Conservation (phyloP, 2,888 invertebrate genomes). For the Lasioglossum vierecki region DNA sequence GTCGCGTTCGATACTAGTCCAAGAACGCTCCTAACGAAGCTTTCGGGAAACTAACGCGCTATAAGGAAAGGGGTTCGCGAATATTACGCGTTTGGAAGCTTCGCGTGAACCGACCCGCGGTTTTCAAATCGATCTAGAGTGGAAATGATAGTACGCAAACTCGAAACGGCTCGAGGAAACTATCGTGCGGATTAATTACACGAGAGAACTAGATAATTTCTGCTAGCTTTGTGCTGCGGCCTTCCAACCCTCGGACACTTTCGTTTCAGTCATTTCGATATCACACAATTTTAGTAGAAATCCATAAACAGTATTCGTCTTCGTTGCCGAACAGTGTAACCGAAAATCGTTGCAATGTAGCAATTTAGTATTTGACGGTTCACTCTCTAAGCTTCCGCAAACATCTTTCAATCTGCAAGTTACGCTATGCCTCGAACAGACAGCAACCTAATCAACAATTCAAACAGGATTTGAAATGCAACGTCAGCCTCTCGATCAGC, state of each 20-base stretch:
- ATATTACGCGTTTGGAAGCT: conserved; percentile 25
- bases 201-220: not conserved
- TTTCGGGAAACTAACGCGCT: not conserved
- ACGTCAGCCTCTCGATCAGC: not conserved
- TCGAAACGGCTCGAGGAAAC: conserved; percentile 11
- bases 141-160: conserved; percentile 14
- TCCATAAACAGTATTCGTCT: not conserved
- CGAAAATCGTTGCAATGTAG: not conserved
- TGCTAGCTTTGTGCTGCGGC: not conserved
- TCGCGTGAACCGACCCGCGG: conserved; percentile 57
- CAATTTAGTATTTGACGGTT: not conserved
- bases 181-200: conserved; percentile 6
- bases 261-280: not conserved
- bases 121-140: conserved; percentile 16
- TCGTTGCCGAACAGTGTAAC: too few species aligned
- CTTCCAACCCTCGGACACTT: conserved; percentile 5
- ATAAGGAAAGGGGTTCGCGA: not conserved
- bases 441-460: not conserved
- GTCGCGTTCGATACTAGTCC: not conserved
- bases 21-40: conserved; percentile 22
- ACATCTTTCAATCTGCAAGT: not conserved
- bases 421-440: not conserved
- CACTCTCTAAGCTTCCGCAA: too few species aligned
- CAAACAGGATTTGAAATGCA: not conserved
- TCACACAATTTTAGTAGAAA: not conserved